Base-by-base conservation (phyloP, 2,888 invertebrate genomes). In the Aphelenchoides bicaudatus region DNA sequence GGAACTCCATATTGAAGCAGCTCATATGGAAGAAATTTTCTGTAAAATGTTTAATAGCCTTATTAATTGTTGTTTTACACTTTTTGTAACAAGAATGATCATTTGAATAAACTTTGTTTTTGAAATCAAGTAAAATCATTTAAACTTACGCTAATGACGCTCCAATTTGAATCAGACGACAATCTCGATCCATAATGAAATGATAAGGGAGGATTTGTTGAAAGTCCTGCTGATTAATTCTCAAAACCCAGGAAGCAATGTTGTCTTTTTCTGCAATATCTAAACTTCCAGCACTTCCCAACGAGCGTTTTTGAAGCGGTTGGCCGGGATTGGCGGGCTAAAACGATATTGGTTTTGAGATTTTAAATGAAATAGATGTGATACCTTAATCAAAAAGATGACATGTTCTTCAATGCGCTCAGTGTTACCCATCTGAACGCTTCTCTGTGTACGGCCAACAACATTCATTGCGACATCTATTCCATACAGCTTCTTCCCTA, bases 381-480 rank as follows among this genome's bases (percentile, higher is more conserved):
- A 10, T 34, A 72, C 69, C 34, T 67, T 74, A 48, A 70, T 70
- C 29, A 67, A 39, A 49, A 70, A 67, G 16, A 64, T 64, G 43
- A 70, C 71, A 58, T 70, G 71, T 43, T 70, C 72, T 38, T 70
- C 72, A 25, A 66, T 29, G 8, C 70, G 48, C 25, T 70, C 67
- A 8, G 66, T 92, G 81, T 90, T 90, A 0, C 90, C 89, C 79
- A 92, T 91, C 80, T 74, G 74, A 21, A 77, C 73, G 28, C 62
- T 66, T 30, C 87, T 87, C 79, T 90, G 90, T 48, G 80, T 81
- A 1, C 88, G 87, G 81, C 89, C 89, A 19, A 90, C 82, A 61
- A 93, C 88, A 75, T 88, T 86, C 67, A 94, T 89, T 75, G 89
- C 88, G 19, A 94, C 90, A 78, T 92, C 90, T 0, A 90, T 89